These are phyloP conservation scores for Mustelus asterias DNA, from an alignment of 2,113 vertebrate species.

Conservation along the genomic window DNA sequence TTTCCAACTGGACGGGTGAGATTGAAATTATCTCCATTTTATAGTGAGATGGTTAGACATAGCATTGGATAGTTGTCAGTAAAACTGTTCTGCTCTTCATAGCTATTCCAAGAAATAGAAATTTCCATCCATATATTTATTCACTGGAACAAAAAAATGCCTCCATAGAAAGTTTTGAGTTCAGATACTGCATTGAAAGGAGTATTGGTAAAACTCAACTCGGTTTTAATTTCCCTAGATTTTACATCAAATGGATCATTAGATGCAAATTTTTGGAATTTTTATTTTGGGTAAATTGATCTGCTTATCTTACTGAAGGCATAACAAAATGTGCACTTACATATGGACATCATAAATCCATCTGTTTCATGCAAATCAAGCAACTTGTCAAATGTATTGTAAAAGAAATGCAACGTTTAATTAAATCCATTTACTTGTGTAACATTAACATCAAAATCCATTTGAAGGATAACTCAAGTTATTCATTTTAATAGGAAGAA, in stretches of 20 bases:
- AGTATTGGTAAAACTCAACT: background rate
- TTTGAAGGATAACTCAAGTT: slow-evolving; percentile 1
- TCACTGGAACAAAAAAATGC: background rate
- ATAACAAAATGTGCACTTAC: background rate
- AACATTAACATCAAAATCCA: background rate
- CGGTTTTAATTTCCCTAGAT: background rate
- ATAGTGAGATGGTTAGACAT: background rate
- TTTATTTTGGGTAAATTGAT: background rate
- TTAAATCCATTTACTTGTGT: background rate
- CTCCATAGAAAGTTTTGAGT: background rate
- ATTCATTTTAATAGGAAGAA: background rate
- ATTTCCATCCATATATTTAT: background rate
- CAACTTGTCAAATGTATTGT: background rate
- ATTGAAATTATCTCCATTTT: background rate
- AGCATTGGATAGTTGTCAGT: background rate
- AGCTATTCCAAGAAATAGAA: background rate
- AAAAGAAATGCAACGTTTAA: background rate
- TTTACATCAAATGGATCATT: background rate
- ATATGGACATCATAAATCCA: background rate
- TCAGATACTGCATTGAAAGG: background rate
- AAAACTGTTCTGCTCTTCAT: background rate
- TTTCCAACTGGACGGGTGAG: background rate
- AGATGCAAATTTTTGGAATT: background rate
- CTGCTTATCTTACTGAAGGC: background rate
- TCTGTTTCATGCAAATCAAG: slow-evolving; percentile 8